A percentile compares a stretch with the other conserved stretches of the same genome.
These are phyloP conservation scores for Turritopsis dohrnii DNA, from an alignment of 30 jellyfish, hydroid and myxozoan genomes.

Conservation along the genomic window DNA sequence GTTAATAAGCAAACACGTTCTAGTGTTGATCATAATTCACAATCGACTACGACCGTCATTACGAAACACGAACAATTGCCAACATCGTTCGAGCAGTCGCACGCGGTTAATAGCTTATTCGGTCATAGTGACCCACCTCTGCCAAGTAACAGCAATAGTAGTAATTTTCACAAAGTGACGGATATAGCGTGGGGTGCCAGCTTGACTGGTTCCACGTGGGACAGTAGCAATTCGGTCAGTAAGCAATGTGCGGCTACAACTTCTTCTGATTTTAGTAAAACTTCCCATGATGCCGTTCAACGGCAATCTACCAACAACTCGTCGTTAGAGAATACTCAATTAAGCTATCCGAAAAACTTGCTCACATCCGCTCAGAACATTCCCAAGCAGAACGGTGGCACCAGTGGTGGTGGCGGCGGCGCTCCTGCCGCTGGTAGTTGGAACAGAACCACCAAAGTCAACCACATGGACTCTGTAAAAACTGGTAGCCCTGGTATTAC, in stretches of 20 bases:
- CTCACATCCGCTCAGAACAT: neutral
- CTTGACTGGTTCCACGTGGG: slow-evolving; percentile 49
- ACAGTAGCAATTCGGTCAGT: neutral
- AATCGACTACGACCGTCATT: neutral
- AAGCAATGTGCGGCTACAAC: neutral
- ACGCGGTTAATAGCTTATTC: neutral
- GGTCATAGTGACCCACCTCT: neutral
- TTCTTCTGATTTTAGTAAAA: neutral
- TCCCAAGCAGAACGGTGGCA: neutral
- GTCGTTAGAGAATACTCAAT: neutral
- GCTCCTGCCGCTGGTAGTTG: neutral
- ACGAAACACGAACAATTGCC: neutral
- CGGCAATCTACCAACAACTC: neutral
- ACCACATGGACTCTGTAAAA: slow-evolving; percentile 1
- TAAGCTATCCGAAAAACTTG: neutral
- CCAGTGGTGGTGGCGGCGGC: neutral
- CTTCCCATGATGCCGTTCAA: neutral
- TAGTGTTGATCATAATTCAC: slow-evolving; percentile 16
- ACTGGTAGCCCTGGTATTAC: slow-evolving; percentile 61
- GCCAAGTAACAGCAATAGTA: neutral
- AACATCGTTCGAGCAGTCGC: neutral
- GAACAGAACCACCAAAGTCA: slow-evolving; percentile 3
- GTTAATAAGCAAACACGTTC: slow-evolving; percentile 11
- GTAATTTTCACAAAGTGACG: neutral
- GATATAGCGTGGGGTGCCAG: slow-evolving; percentile 46